Evolutionary conservation across 2,888 invertebrate species (phyloP).

Genomic region (Dynastes grantii): DNA sequence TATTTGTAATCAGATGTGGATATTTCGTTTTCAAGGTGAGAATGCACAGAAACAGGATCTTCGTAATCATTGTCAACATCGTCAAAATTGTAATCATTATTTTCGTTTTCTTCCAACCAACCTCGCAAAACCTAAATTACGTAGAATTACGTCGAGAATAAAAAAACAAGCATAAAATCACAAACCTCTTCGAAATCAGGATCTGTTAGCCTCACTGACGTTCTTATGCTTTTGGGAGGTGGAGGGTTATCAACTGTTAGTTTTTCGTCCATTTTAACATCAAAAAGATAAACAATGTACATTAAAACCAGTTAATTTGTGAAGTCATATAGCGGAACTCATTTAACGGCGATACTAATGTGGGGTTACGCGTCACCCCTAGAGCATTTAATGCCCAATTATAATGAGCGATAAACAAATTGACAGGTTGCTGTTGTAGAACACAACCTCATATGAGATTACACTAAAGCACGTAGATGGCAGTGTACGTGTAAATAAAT

Average conservation of each 20-base stretch:
- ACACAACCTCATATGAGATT: background rate
- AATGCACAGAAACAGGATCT: background rate
- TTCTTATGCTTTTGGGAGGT: background rate
- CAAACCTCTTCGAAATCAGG: background rate
- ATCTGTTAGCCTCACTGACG: background rate
- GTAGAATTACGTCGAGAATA: background rate
- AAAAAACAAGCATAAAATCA: background rate
- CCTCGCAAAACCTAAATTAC: background rate
- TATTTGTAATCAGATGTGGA: background rate
- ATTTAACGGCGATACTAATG: background rate
- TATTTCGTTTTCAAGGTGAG: background rate
- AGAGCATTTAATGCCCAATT: background rate
- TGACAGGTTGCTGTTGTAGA: background rate
- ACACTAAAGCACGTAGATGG: background rate
- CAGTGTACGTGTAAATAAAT: background rate
- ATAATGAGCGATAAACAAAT: background rate
- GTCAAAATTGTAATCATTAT: background rate
- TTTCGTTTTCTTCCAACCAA: background rate
- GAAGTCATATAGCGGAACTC: background rate
- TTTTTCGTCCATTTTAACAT: background rate
- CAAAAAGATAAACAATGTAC: background rate
- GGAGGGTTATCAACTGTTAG: background rate
- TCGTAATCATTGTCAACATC: background rate
- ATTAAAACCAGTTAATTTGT: background rate
- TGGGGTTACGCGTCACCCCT: background rate